phyloP scores from a whole-genome alignment of 2,797 vertebrate genomes.

The Okamejei kenojei region DNA sequence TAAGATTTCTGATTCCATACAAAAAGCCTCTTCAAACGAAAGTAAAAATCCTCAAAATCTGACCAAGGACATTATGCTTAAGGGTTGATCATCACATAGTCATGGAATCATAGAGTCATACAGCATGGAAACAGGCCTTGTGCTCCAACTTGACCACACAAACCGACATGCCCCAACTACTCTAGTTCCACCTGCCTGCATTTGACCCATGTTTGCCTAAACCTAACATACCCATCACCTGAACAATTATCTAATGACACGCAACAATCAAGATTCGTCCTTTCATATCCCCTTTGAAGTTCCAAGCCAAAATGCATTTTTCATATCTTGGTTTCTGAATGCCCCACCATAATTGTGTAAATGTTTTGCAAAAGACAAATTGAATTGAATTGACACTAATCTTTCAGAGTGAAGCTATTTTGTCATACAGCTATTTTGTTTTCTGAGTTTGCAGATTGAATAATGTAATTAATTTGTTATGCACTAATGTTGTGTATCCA shows the following conservation, averaged over 20 bases:
- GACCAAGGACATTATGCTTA: background rate
- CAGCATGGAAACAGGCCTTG: too few species aligned
- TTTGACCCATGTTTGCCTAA: too few species aligned
- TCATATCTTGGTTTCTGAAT: background rate
- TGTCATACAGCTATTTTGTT: background rate
- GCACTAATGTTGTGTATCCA: background rate
- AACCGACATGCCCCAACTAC: too few species aligned
- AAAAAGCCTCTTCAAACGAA: background rate
- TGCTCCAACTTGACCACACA: too few species aligned
- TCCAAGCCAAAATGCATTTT: background rate
- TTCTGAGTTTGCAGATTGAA: background rate
- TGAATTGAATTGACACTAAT: too few species aligned
- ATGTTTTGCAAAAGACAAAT: too few species aligned
- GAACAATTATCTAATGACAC: background rate
- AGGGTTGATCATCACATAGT: background rate
- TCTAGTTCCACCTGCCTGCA: too few species aligned
- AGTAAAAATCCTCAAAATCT: background rate
- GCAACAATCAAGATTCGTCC: background rate
- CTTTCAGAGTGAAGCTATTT: background rate
- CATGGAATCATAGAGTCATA: too few species aligned
- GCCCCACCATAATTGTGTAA: background rate
- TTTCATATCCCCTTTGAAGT: background rate
- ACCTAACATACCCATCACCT: background rate
- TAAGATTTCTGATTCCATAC: background rate
- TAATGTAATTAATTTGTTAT: background rate